phyloP scores from a whole-genome alignment of 2,113 vertebrate species.

The Perca fluviatilis region DNA sequence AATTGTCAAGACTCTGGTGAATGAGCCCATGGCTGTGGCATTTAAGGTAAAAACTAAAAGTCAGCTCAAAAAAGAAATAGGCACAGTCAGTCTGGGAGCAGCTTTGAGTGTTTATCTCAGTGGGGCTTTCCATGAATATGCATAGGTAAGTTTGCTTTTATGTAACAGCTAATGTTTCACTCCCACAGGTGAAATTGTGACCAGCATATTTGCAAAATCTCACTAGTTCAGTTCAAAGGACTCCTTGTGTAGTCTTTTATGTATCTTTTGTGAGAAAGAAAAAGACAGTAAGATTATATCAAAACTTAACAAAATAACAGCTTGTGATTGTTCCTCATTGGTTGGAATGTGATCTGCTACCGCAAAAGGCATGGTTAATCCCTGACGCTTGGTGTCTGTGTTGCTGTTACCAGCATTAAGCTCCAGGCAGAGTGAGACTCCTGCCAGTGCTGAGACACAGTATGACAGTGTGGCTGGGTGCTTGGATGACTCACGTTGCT shows the following conservation, averaged over 20 bases:
- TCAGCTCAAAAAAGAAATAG: conserved; percentile 33
- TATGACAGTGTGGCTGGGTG: conserved; percentile 33
- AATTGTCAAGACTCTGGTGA: not conserved
- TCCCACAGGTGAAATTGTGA: conserved; percentile 46
- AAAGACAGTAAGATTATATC: conserved; percentile 14
- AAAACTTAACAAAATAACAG: conserved; percentile 12
- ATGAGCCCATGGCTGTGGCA: conserved; percentile 12
- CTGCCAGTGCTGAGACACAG: conserved; percentile 18
- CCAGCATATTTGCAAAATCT: conserved; percentile 35
- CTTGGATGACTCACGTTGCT: conserved; percentile 41
- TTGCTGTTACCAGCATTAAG: conserved; percentile 22
- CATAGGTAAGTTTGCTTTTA: conserved; percentile 47
- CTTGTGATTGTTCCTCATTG: conserved; percentile 22
- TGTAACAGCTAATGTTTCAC: conserved; percentile 5
- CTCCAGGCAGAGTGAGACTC: conserved; percentile 34
- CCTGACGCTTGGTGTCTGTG: conserved; percentile 19
- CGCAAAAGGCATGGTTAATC: conserved; percentile 9
- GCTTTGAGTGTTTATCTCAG: conserved; percentile 35
- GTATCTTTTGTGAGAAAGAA: not conserved
- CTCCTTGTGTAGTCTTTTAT: not conserved
- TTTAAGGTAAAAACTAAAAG: conserved; percentile 46
- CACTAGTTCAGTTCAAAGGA: not conserved
- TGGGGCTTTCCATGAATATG: conserved; percentile 46
- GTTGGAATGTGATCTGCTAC: conserved; percentile 8
- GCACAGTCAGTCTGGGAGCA: conserved; percentile 16